These are phyloP conservation scores for Hirtodrosophila histrioides DNA, from an alignment of 2,888 invertebrate species.

Conservation along the genomic window DNA sequence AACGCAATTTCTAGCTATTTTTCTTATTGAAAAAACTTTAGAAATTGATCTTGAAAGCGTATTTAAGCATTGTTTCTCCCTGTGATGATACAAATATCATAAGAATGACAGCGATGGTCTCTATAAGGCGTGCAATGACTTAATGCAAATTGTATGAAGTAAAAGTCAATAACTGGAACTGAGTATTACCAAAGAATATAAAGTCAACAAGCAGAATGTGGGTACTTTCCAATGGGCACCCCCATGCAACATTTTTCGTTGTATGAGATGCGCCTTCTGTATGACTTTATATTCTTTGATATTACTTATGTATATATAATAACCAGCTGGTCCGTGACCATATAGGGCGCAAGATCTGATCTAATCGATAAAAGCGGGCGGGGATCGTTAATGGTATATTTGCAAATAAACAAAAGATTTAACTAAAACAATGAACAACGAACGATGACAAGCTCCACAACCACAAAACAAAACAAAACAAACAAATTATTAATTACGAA, in stretches of 20 bases:
- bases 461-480: conserved; percentile 9
- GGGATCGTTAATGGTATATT: conserved; percentile 1
- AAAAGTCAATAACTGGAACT: conserved; percentile 7
- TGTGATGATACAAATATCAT: background rate
- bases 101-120: background rate
- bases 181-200: background rate
- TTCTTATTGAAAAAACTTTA: too few species aligned
- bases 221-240: too few species aligned
- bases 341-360: conserved; percentile 34
- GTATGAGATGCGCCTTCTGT: too few species aligned
- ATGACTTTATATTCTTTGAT: too few species aligned
- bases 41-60: too few species aligned
- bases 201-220: too few species aligned
- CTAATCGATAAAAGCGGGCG: conserved; percentile 23
- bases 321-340: conserved; percentile 4
- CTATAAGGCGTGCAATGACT: conserved; percentile 29
- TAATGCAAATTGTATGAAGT: conserved; percentile 17
- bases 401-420: background rate
- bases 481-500: conserved; percentile 19
- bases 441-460: conserved; percentile 1
- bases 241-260: too few species aligned
- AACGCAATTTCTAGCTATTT: too few species aligned
- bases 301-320: too few species aligned
- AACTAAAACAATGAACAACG: conserved; percentile 17
- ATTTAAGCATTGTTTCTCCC: too few species aligned